Evolutionary conservation across 2,888 invertebrate genomes (phyloP), one percentile per base, ranked within the genome.

Genomic region (Drosophila sordidula): DNA sequence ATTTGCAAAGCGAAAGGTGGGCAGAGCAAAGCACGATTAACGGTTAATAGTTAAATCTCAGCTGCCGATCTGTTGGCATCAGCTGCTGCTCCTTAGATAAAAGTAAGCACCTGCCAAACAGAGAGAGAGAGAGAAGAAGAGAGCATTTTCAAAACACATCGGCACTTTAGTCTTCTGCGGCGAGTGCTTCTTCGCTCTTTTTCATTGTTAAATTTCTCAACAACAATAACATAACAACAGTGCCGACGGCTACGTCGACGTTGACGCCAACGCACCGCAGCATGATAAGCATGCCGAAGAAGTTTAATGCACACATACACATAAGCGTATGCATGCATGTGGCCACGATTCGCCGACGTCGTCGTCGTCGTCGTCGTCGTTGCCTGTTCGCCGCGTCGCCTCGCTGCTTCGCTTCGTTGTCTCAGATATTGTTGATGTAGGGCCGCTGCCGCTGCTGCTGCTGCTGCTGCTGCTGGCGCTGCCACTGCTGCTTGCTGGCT

Each of bases 141-240:
- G 49, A 18, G 18, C 25, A 36, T 11, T 11, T 32, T 3, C 9
- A 32, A 42, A 46, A 32, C 22, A 34, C 36, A 32, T 32, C 41
- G 46, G 42, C 18, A n/a, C 46, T 41, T 18, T 45, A 41, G 36
- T 52, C 16, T 46, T 39, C 57, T 46, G 29, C 64, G 34, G 25
- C 49, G 36, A n/a, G 46, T 45, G 47, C 46, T 26, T 41, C 55
- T n/a, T 52, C n/a, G 58, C 29, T 50, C 50, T 56, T 55, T 29
- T 77, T 76, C 72, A 80, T 72, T 80, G 78, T 80, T 77, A 49
- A 71, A 67, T 67, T 80, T 77, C 52, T 65, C 80, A 62, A 67
- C 72, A 76, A 76, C 72, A 76, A 64, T 49, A 80, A 55, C 63
- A 67, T 45, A 58, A 39, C 44, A 58, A n/a, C 26, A 42, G 41